phyloP scores from a whole-genome alignment of 2,113 vertebrate species.

The Vireo altiloquus region DNA sequence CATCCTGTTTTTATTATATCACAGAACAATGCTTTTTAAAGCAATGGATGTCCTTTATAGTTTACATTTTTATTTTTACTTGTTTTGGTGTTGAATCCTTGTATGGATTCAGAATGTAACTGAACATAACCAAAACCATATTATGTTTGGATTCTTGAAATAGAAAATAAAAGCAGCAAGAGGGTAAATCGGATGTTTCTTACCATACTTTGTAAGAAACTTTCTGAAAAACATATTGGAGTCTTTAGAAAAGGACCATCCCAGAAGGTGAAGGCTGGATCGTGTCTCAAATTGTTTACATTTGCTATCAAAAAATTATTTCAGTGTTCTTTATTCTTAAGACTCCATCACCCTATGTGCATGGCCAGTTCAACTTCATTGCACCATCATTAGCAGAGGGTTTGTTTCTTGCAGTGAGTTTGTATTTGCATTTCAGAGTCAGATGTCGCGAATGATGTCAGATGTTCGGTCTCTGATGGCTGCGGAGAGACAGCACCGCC shows the following conservation, averaged over 20 bases:
- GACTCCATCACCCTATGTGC: fast-evolving
- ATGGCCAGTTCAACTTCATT: background rate
- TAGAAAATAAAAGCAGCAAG: background rate
- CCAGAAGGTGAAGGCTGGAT: background rate
- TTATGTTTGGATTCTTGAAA: background rate
- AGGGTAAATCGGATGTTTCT: background rate
- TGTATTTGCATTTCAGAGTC: conserved; percentile 67
- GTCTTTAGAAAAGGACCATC: background rate
- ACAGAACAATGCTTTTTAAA: background rate
- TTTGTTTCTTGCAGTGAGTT: background rate
- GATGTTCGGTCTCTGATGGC: conserved; percentile 81
- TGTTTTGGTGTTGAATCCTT: background rate
- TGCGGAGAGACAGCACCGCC: conserved; percentile 80
- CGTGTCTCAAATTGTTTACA: background rate
- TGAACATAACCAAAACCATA: background rate
- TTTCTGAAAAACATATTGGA: background rate
- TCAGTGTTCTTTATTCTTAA: background rate
- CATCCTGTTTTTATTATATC: background rate
- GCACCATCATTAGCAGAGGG: background rate
- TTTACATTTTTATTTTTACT: background rate
- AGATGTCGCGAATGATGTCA: conserved; percentile 82
- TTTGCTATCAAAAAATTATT: background rate
- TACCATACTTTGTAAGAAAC: background rate
- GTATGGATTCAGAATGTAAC: background rate
- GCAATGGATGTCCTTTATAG: background rate